Conservation (phyloP, 2,797 vertebrate genomes). For the Ctenochaetus hawaiiensis region DNA sequence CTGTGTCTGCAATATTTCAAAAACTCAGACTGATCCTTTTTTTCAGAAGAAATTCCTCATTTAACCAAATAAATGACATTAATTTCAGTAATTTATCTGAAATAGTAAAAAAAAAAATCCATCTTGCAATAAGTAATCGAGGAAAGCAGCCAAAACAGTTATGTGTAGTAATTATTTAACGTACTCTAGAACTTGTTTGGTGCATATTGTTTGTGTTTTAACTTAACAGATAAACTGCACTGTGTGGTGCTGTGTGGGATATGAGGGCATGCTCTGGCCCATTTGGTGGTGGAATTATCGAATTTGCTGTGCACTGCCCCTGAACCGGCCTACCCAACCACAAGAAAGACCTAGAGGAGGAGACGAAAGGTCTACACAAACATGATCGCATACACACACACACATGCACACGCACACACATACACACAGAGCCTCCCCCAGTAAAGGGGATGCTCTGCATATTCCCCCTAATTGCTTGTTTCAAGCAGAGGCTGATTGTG, state of each 20-base stretch:
- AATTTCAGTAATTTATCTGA: neutral
- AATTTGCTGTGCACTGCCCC: constrained; percentile 92
- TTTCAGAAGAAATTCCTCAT: neutral
- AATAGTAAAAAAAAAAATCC: neutral
- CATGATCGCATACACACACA: constrained; percentile 18
- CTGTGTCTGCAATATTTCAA: neutral
- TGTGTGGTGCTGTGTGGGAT: constrained; percentile 32
- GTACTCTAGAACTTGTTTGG: too few relatives aligned
- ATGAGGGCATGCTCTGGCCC: constrained; percentile 83
- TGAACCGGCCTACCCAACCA: constrained; percentile 89
- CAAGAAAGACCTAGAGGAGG: constrained; percentile 84
- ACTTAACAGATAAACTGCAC: constrained; percentile 1
- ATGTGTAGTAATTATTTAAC: too few relatives aligned
- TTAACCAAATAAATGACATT: neutral
- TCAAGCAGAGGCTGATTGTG: constrained; percentile 93
- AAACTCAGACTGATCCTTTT: neutral
- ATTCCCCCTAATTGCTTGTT: constrained; percentile 93
- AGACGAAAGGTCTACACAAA: constrained; percentile 86
- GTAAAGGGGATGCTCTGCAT: constrained; percentile 85
- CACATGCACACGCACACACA: constrained; percentile 48
- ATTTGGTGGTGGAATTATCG: constrained; percentile 92
- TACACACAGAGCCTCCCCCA: constrained; percentile 81
- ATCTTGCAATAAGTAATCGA: neutral
- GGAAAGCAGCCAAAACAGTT: too few relatives aligned
- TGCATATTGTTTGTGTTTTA: neutral